These are phyloP conservation scores for Poecilia gillii DNA, from an alignment of 2,797 vertebrate genomes.

Conservation along the genomic window DNA sequence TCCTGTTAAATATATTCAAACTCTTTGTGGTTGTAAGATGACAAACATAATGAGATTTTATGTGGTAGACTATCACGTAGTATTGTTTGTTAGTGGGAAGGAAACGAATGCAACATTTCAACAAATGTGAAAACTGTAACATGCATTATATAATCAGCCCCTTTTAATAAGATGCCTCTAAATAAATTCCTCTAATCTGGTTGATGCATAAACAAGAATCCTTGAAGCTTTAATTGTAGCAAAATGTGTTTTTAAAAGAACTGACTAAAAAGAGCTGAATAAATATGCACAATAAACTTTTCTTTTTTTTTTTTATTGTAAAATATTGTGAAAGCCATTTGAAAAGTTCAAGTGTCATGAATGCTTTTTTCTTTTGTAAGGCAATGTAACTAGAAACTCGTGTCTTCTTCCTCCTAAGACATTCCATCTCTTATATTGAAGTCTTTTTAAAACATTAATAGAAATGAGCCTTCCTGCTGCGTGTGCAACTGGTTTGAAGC, in stretches of 20 bases:
- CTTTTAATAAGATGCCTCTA: not conserved
- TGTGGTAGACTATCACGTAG: not conserved
- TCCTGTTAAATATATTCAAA: not conserved
- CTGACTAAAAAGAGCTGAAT: not conserved
- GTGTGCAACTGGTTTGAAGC: not conserved
- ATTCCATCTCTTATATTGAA: not conserved
- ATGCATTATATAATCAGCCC: not conserved
- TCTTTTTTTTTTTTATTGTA: no score
- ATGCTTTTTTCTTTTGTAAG: not conserved
- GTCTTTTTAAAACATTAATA: not conserved
- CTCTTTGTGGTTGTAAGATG: not conserved
- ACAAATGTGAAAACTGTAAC: not conserved
- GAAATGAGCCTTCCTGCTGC: not conserved
- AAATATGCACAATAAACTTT: no score
- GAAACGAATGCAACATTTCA: not conserved
- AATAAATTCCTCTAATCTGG: not conserved
- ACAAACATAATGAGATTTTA: not conserved
- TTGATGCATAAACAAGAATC: not conserved
- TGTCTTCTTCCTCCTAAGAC: not conserved
- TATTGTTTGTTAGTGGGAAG: not conserved
- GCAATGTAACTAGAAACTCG: not conserved
- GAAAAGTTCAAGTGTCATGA: not conserved
- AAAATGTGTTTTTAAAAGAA: not conserved
- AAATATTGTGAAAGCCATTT: not conserved
- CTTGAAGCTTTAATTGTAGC: not conserved